A percentile compares a stretch with the other conserved stretches of the same genome.
Evolutionary conservation across 2,113 vertebrate genomes (phyloP).

Genomic region (Oplegnathus fasciatus): DNA sequence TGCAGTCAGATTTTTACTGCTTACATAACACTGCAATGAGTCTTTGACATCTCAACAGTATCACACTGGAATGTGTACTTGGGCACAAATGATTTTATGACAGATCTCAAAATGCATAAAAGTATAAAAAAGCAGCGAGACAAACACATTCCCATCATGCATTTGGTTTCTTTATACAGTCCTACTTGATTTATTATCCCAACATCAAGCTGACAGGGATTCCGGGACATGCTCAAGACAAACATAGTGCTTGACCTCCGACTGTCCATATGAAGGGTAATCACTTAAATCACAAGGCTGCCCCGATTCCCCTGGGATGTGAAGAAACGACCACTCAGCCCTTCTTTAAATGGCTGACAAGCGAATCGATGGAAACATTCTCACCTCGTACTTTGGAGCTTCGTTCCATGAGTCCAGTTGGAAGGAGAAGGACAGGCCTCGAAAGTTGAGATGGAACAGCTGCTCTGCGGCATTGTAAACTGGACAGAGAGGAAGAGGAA

Average conservation of each 20-base stretch:
- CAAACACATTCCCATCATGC: neutral
- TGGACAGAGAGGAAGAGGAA: slow-evolving; percentile 54
- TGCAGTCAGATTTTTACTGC: neutral
- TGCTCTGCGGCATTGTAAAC: slow-evolving; percentile 99
- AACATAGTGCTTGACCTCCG: slow-evolving; percentile 9
- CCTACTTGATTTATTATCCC: neutral
- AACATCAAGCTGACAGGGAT: neutral
- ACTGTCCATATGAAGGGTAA: neutral
- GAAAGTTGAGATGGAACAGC: slow-evolving; percentile 99
- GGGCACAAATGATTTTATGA: no score
- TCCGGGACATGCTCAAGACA: neutral
- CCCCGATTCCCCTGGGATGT: neutral
- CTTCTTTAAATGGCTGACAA: neutral
- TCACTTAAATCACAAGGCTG: slow-evolving; percentile 23
- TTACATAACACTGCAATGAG: slow-evolving; percentile 26
- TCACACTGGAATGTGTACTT: neutral
- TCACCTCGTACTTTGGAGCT: slow-evolving; percentile 98
- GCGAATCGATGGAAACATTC: slow-evolving; percentile 21
- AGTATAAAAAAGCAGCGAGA: neutral
- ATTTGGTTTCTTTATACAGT: neutral
- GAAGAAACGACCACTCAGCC: neutral
- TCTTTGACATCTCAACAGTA: neutral
- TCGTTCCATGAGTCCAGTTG: slow-evolving; percentile 99
- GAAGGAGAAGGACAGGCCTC: slow-evolving; percentile 98
- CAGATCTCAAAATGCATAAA: no score